Evolutionary conservation across 2,113 vertebrate species (phyloP), one percentile per base, ranked within the genome.

Genomic region (Siphamia tubifer): DNA sequence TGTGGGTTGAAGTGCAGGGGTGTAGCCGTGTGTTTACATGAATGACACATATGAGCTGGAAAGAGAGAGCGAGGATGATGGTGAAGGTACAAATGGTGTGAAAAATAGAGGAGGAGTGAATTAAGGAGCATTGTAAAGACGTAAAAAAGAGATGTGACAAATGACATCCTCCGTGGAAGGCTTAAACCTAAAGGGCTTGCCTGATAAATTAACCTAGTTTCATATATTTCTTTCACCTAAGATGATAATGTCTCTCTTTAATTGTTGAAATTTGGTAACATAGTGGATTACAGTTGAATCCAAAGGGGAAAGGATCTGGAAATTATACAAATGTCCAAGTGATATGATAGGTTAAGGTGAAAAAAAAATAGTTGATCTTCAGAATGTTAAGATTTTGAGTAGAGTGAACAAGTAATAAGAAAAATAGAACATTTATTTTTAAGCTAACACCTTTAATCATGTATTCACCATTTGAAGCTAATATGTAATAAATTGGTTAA

Each of bases 1-100:
- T 57, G 72, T 68, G 47, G 66, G 68, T 48, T 60, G 56, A 31
- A 10, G 49, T 49, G 44, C 54, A 15, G 56, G 58, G 45, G 38
- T 20, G 44, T 43, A 62, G 32, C 52, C 53, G 35, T 70, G 53
- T 60, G 38, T 35, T 40, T 27, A 17, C 35, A 3, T 65, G 64
- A 73, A 40, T 68, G 52, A 53, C 1, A 25, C 39, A 35, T 19
- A 1, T 21, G 4, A 58, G n/a, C n/a, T n/a, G 31, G 36, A 5
- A 39, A 23, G 39, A 58, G 19, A 19, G 20, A 40, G 25, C 24
- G 5, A 21, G 16, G 43, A 63, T 0, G 23, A 23, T 1, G 44
- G 53, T 34, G 13, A 10, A 57, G 25, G 13, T 10, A 27, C 27
- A 52, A 30, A 16, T 4, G 68, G 52, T 49, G 19, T n/a, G 15